These are phyloP conservation scores for Chamaetylas fuelleborni DNA, from an alignment of 2,113 vertebrate species.

Conservation along the genomic window DNA sequence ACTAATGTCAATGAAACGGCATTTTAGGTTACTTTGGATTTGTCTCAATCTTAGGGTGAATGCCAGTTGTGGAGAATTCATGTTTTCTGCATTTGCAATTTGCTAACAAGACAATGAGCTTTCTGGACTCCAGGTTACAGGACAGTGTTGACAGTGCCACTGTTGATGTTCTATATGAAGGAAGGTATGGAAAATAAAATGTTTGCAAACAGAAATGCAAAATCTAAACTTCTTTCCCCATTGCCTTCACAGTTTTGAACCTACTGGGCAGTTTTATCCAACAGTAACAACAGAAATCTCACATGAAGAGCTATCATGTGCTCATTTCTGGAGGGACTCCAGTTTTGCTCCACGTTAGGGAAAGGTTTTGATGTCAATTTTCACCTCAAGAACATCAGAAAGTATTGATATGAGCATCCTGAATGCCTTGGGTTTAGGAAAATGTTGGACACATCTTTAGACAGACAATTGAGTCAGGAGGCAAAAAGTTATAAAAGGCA, in stretches of 20 bases:
- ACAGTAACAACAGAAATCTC: not conserved
- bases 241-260: not conserved
- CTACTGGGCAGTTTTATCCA: not conserved
- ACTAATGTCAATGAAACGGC: not conserved
- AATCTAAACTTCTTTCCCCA: not conserved
- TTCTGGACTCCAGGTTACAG: not conserved
- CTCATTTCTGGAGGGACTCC: not conserved
- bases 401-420: not conserved
- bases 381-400: not conserved
- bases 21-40: not conserved
- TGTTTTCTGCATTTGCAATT: not conserved
- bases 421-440: not conserved
- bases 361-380: not conserved
- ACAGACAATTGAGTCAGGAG: not conserved
- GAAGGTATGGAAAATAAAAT: not conserved
- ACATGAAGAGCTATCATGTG: not conserved
- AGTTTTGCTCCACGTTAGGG: not conserved
- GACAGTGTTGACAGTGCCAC: not conserved
- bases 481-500: not conserved
- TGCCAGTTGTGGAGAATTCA: not conserved
- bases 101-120: not conserved
- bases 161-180: not conserved
- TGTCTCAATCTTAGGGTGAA: not conserved
- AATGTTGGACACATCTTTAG: not conserved
- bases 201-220: not conserved